A percentile compares a stretch with the other conserved stretches of the same genome.
Conservation (phyloP, 2,113 vertebrate species). For the Ageneiosus marmoratus region DNA sequence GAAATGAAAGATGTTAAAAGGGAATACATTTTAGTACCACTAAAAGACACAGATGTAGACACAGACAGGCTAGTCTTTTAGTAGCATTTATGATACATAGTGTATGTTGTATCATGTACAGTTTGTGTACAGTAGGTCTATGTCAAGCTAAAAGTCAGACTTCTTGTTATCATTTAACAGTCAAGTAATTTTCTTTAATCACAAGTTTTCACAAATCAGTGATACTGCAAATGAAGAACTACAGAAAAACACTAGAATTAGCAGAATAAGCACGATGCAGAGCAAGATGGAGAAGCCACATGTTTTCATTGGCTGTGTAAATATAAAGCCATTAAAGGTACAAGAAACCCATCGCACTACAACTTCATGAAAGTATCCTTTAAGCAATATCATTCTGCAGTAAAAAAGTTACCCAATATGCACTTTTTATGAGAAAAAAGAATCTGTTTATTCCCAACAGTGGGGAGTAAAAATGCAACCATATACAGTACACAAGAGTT, state of each 20-base stretch:
- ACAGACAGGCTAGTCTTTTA: neutral
- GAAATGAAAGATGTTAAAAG: neutral
- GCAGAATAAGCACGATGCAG: no score
- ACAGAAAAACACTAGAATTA: neutral
- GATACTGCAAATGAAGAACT: neutral
- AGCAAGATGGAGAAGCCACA: neutral
- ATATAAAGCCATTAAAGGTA: neutral
- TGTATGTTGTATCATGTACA: neutral
- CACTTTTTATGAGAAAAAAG: neutral
- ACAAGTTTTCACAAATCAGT: neutral
- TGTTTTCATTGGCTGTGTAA: neutral
- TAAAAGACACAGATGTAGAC: neutral
- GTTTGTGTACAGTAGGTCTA: neutral
- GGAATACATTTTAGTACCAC: neutral
- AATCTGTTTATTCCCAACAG: neutral
- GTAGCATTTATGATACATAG: neutral
- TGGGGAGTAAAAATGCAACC: neutral
- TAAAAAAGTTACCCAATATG: neutral
- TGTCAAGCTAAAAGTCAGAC: neutral
- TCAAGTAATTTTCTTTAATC: neutral
- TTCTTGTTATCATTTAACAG: neutral
- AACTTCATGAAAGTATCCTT: neutral
- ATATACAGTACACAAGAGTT: neutral
- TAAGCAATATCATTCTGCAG: neutral
- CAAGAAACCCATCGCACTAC: neutral